Conservation (phyloP, 2,888 invertebrate species). For the Listrodromus nycthemerus region DNA sequence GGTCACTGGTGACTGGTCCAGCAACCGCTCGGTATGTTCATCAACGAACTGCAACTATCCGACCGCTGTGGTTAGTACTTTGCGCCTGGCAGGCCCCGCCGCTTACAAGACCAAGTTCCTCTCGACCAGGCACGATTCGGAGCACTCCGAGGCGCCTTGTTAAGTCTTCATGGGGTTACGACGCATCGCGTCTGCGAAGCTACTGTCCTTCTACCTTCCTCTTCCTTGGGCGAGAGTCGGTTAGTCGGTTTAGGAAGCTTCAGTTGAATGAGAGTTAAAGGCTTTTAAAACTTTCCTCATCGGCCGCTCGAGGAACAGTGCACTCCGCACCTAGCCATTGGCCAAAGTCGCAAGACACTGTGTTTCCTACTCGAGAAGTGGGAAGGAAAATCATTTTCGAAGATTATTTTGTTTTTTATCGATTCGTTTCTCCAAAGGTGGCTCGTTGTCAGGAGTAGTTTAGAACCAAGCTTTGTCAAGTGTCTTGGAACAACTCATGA, state of each 20-base stretch:
- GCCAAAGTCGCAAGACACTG: conserved; percentile 5
- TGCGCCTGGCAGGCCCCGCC: conserved; percentile 41
- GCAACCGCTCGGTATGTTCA: conserved; percentile 17
- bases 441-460: too few relatives aligned
- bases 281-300: conserved; percentile 57
- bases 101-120: conserved; percentile 55
- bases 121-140: conserved; percentile 69
- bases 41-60: conserved; percentile 45
- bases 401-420: too few relatives aligned
- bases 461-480: too few relatives aligned
- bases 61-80: conserved; percentile 56
- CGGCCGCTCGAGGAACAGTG: conserved; percentile 12
- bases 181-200: conserved; percentile 70
- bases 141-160: conserved; percentile 77
- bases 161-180: conserved; percentile 78
- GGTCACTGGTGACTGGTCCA: background rate
- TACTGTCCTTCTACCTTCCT: conserved; percentile 66
- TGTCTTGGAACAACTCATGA: too few relatives aligned
- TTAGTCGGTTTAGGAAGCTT: conserved; percentile 45
- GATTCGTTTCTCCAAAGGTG: too few relatives aligned
- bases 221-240: conserved; percentile 46
- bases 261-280: conserved; percentile 54
- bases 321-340: conserved; percentile 8
- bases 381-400: background rate
- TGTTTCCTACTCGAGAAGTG: background rate